Percentiles rank a stretch among this genome's conserved stretches.
Evolutionary conservation across 2,888 invertebrate species (phyloP).

Genomic region (Brachynemurus nebulosus): DNA sequence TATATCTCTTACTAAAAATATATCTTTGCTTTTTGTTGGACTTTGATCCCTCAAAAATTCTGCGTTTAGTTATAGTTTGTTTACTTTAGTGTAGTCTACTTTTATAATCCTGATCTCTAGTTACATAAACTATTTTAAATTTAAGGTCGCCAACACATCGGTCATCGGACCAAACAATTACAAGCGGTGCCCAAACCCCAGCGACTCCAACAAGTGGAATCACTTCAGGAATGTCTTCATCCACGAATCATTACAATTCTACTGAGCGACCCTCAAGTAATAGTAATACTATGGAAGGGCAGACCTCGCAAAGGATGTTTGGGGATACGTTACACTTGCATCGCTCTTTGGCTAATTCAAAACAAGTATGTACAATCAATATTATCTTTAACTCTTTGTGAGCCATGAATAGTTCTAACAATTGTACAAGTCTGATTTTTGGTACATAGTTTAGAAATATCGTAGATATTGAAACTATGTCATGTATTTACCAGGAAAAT

Average conservation of each 20-base stretch:
- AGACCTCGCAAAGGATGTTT: slow-evolving; percentile 53
- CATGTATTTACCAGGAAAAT: too few species aligned
- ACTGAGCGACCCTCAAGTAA: slow-evolving; percentile 19
- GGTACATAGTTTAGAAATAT: too few species aligned
- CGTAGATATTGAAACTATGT: too few species aligned
- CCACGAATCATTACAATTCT: slow-evolving; percentile 30
- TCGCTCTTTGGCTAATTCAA: slow-evolving; percentile 36
- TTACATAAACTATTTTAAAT: neutral
- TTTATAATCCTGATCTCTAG: too few species aligned
- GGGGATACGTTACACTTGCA: slow-evolving; percentile 48
- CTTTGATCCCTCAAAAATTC: too few species aligned
- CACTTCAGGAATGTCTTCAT: slow-evolving; percentile 26
- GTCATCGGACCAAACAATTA: slow-evolving; percentile 18
- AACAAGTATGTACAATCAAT: slow-evolving; percentile 28
- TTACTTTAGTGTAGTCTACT: neutral
- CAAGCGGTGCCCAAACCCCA: slow-evolving; percentile 15
- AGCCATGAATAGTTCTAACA: too few species aligned
- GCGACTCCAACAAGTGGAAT: slow-evolving; percentile 22
- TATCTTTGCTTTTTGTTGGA: too few species aligned
- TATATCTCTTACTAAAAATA: too few species aligned
- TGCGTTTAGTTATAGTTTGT: neutral
- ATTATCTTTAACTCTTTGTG: neutral
- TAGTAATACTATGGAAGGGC: slow-evolving; percentile 39
- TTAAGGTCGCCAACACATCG: slow-evolving; percentile 26
- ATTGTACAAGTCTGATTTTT: too few species aligned